These are phyloP conservation scores for Scatophagus argus DNA, from an alignment of 2,113 vertebrate species.

Conservation along the genomic window DNA sequence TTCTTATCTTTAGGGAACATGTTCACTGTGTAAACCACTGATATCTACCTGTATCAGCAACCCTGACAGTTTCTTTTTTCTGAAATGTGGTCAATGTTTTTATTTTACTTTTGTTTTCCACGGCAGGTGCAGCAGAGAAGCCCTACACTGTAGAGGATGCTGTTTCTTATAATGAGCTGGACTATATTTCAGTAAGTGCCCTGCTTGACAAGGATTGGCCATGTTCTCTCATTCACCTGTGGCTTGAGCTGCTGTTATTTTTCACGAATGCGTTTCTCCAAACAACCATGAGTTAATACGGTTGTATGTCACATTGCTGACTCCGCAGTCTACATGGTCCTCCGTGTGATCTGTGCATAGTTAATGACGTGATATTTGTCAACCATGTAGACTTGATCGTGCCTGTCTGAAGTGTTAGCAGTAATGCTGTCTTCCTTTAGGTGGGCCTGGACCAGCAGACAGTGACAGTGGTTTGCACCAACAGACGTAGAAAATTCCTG, in stretches of 20 bases:
- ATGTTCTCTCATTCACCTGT: not conserved
- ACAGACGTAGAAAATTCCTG: conserved; percentile 94
- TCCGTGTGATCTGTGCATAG: not conserved
- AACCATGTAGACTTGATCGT: not conserved
- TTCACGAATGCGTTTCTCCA: no score
- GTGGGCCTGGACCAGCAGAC: conserved; percentile 97
- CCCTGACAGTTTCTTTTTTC: no score
- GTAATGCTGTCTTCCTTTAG: conserved; percentile 71
- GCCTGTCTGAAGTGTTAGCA: not conserved
- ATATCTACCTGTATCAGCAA: no score
- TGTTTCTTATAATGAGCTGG: conserved; percentile 94
- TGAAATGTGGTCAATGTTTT: not conserved
- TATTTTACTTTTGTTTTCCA: conserved; percentile 4
- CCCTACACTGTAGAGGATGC: conserved; percentile 97
- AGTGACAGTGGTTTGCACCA: conserved; percentile 92
- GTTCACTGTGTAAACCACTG: no score
- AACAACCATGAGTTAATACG: not conserved
- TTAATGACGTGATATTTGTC: not conserved
- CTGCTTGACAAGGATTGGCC: not conserved
- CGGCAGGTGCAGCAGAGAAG: conserved; percentile 95
- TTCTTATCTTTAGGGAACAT: not conserved
- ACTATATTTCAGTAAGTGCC: conserved; percentile 94
- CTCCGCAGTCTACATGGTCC: no score
- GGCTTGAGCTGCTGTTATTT: no score
- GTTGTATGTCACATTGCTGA: not conserved